These are phyloP conservation scores for Notolepis coatsorum DNA, from an alignment of 2,797 vertebrate genomes.

Conservation along the genomic window DNA sequence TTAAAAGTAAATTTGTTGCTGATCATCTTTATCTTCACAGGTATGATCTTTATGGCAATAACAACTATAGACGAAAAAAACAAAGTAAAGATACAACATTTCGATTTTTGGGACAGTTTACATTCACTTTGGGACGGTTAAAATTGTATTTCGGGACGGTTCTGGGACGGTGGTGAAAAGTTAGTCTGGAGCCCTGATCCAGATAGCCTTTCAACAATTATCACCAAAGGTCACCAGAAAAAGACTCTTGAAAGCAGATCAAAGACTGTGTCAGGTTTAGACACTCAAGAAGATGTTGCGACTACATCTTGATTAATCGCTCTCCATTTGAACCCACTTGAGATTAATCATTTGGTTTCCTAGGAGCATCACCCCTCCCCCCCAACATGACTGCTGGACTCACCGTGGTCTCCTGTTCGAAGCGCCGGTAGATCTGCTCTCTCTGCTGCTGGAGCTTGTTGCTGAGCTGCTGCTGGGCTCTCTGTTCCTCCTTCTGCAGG, in stretches of 20 bases:
- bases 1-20: no score
- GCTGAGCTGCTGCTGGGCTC: slow-evolving; percentile 95
- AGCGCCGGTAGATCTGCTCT: slow-evolving; percentile 93
- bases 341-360: slow-evolving; percentile 23
- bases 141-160: no score
- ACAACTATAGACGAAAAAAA: no score
- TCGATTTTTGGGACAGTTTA: no score
- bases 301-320: background rate
- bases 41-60: no score
- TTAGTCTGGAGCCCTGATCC: no score
- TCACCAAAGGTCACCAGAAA: no score
- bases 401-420: slow-evolving; percentile 96
- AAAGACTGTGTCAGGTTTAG: background rate
- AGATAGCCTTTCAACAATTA: no score
- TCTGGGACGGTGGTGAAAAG: no score
- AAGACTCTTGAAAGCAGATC: background rate
- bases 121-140: no score
- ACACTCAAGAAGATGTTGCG: background rate
- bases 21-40: no score
- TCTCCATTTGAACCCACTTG: background rate
- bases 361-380: slow-evolving; percentile 85
- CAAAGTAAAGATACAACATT: no score
- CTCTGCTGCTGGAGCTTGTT: slow-evolving; percentile 94
- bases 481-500: slow-evolving; percentile 97
- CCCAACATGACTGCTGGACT: slow-evolving; percentile 86